Evolutionary conservation across 2,797 vertebrate species (phyloP).

Genomic region (Hippocampus kuda): DNA sequence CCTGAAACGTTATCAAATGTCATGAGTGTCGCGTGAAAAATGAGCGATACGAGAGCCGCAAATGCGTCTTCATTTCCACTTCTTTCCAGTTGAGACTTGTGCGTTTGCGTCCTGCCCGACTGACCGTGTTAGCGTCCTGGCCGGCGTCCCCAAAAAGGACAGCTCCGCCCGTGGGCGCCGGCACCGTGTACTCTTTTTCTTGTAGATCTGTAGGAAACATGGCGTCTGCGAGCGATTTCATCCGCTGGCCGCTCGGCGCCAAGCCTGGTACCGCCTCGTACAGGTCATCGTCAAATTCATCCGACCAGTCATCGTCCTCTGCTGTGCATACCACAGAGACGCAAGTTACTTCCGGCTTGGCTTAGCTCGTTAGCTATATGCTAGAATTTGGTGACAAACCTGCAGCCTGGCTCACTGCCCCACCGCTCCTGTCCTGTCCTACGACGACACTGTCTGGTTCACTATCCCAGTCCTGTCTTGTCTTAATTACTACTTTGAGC

Average conservation of each 20-base stretch:
- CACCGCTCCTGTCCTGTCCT: too few species aligned
- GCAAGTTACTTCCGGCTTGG: neutral
- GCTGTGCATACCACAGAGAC: constrained; percentile 8
- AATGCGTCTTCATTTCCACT: too few species aligned
- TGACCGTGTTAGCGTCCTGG: neutral
- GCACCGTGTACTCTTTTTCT: neutral
- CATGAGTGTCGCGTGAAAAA: neutral
- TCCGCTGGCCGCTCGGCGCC: neutral
- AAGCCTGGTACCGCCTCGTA: neutral
- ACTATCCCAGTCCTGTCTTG: too few species aligned
- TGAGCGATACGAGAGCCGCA: neutral
- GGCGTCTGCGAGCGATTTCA: neutral
- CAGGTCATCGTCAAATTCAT: constrained; percentile 50
- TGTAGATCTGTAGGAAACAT: neutral
- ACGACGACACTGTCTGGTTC: too few species aligned
- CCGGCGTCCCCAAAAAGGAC: neutral
- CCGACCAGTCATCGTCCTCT: constrained; percentile 50
- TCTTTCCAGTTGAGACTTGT: neutral
- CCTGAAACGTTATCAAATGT: neutral
- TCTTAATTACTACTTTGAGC: too few species aligned
- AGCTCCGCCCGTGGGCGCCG: neutral
- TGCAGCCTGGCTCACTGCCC: too few species aligned
- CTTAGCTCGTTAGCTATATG: neutral
- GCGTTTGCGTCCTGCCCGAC: neutral
- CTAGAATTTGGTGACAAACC: too few species aligned